Evolutionary conservation across 2,797 vertebrate genomes (phyloP).

Genomic region (Danio albolineatus): DNA sequence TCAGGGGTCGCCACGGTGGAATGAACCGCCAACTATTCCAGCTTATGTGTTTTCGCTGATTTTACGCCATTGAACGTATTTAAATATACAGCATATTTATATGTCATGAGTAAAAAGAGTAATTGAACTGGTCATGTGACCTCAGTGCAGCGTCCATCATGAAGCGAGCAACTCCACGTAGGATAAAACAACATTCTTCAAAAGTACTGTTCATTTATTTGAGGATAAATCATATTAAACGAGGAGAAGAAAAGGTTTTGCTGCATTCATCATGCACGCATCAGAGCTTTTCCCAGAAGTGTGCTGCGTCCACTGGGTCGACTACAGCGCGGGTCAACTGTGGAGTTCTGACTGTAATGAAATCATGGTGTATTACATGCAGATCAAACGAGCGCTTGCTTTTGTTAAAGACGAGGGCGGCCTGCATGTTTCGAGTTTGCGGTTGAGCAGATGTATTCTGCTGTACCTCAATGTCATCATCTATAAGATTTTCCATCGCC

Average conservation of each 20-base stretch:
- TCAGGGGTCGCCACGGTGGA: too few species aligned
- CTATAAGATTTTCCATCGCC: constrained; percentile 63
- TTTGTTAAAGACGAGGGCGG: constrained; percentile 65
- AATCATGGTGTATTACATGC: constrained; percentile 72
- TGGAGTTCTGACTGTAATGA: constrained; percentile 67
- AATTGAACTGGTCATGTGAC: too few species aligned
- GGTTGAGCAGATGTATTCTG: constrained; percentile 65
- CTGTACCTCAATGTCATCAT: constrained; percentile 68
- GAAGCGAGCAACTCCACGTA: too few species aligned
- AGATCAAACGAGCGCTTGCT: constrained; percentile 66
- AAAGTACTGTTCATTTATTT: too few species aligned
- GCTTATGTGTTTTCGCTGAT: too few species aligned
- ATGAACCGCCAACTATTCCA: too few species aligned
- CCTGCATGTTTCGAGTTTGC: constrained; percentile 71
- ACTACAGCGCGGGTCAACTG: constrained; percentile 45
- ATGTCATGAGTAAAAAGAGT: too few species aligned
- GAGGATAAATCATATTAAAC: background rate
- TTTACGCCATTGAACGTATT: too few species aligned
- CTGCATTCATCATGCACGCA: constrained; percentile 38
- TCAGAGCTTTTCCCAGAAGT: constrained; percentile 56
- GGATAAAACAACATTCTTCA: too few species aligned
- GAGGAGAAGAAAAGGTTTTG: background rate
- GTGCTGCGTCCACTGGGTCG: constrained; percentile 34
- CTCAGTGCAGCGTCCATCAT: too few species aligned
- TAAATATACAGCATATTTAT: too few species aligned